Conservation (phyloP, 2,113 vertebrate species). For the Micromys minutus region DNA sequence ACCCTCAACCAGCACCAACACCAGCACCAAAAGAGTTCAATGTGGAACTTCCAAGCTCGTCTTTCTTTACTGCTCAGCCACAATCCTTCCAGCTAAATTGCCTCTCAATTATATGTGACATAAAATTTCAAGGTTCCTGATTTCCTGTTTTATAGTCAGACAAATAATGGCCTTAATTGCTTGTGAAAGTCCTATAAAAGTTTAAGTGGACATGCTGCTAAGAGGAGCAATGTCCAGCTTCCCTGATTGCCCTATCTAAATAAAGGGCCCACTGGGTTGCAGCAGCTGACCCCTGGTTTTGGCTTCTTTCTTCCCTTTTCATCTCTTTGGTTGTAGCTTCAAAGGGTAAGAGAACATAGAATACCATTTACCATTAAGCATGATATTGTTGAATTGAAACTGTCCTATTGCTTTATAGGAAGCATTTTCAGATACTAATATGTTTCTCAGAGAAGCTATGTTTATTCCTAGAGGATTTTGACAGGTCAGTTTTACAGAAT, state of each 20-base stretch:
- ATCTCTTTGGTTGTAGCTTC: constrained; percentile 40
- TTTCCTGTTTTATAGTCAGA: constrained; percentile 58
- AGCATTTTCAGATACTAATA: constrained; percentile 76
- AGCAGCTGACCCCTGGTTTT: constrained; percentile 27
- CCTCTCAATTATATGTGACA: constrained; percentile 56
- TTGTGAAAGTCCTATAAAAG: constrained; percentile 36
- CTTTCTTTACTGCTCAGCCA: not conserved
- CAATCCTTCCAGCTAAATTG: not conserved
- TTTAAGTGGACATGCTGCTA: constrained; percentile 47
- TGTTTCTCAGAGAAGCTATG: constrained; percentile 64
- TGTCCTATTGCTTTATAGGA: constrained; percentile 70
- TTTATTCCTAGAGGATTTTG: constrained; percentile 46
- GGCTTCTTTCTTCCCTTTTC: constrained; percentile 60
- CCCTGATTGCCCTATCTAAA: not conserved
- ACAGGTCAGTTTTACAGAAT: constrained; percentile 64
- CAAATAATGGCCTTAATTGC: constrained; percentile 66
- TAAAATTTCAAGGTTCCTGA: constrained; percentile 52
- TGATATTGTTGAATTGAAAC: constrained; percentile 60
- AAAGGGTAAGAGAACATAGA: constrained; percentile 43
- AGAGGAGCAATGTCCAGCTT: not conserved
- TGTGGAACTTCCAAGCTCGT: too few species aligned
- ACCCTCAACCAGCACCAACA: not conserved
- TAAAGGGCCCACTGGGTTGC: not conserved
- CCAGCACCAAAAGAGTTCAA: not conserved
- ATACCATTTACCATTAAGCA: constrained; percentile 54